phyloP scores from a whole-genome alignment of 1,140 invertebrate species.

The Diachasmimorpha longicaudata region DNA sequence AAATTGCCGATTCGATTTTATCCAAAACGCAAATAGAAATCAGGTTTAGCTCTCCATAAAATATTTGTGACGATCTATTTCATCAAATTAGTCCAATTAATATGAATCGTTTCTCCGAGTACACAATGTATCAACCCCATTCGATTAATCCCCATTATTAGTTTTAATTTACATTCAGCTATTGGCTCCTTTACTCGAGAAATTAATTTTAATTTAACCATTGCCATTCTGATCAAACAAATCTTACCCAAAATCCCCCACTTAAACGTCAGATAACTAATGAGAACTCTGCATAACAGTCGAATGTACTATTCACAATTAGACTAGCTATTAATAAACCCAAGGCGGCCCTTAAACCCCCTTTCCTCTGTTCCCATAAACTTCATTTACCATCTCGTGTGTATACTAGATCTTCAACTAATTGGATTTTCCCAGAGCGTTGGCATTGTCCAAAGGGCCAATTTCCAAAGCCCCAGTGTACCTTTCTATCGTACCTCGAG shows the following conservation, averaged over 20 bases:
- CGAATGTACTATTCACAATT: neutral
- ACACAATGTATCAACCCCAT: no score
- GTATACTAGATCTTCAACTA: slow-evolving; percentile 20
- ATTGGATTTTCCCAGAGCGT: slow-evolving; percentile 16
- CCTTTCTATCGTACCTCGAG: neutral
- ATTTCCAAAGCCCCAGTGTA: slow-evolving; percentile 10
- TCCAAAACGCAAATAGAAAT: no score
- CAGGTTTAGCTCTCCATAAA: no score
- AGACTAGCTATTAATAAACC: neutral
- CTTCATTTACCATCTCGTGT: slow-evolving; percentile 14
- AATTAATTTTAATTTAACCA: neutral
- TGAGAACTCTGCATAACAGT: neutral
- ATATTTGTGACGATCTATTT: no score
- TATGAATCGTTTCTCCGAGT: no score
- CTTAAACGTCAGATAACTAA: neutral
- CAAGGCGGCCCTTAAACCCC: neutral
- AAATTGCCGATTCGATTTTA: no score
- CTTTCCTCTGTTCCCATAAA: neutral
- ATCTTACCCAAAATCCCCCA: neutral
- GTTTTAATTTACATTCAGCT: neutral
- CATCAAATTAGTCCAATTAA: no score
- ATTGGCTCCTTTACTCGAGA: neutral
- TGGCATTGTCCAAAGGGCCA: slow-evolving; percentile 16
- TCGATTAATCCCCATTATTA: neutral
- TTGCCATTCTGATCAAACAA: neutral